phyloP scores from a whole-genome alignment of 1,140 invertebrate genomes.

The Maniola jurtina region DNA sequence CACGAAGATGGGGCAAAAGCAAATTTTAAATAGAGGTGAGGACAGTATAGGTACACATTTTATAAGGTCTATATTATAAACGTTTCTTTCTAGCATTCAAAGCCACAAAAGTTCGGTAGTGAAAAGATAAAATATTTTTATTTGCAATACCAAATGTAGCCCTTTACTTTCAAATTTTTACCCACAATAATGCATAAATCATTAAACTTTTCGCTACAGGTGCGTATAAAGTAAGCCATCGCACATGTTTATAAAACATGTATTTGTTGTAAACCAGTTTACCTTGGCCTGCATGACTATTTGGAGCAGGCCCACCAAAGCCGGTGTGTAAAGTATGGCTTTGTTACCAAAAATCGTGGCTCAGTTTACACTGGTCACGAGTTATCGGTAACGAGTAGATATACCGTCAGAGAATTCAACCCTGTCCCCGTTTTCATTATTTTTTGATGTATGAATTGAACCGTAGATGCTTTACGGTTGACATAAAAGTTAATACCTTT shows the following conservation, averaged over 20 bases:
- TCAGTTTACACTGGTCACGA: constrained; percentile 25
- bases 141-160: not conserved
- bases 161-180: constrained; percentile 9
- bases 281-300: constrained; percentile 25
- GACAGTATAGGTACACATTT: no score
- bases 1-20: no score
- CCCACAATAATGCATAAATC: constrained; percentile 26
- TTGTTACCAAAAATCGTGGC: constrained; percentile 18
- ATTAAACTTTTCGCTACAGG: constrained; percentile 30
- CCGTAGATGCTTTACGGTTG: constrained; percentile 31
- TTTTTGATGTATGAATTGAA: constrained; percentile 36
- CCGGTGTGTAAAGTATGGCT: not conserved
- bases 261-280: constrained; percentile 20
- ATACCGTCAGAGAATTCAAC: constrained; percentile 31
- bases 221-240: constrained; percentile 38
- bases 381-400: constrained; percentile 30
- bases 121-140: not conserved
- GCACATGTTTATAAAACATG: constrained; percentile 26
- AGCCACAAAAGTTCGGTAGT: not conserved
- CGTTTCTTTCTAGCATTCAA: no score
- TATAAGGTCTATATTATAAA: no score
- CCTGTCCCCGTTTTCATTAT: constrained; percentile 41
- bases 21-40: no score
- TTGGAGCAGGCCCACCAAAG: not conserved
- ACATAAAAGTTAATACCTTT: constrained; percentile 29